These are phyloP conservation scores for Hartigia nigra DNA, from an alignment of 2,888 invertebrate genomes.

Conservation along the genomic window DNA sequence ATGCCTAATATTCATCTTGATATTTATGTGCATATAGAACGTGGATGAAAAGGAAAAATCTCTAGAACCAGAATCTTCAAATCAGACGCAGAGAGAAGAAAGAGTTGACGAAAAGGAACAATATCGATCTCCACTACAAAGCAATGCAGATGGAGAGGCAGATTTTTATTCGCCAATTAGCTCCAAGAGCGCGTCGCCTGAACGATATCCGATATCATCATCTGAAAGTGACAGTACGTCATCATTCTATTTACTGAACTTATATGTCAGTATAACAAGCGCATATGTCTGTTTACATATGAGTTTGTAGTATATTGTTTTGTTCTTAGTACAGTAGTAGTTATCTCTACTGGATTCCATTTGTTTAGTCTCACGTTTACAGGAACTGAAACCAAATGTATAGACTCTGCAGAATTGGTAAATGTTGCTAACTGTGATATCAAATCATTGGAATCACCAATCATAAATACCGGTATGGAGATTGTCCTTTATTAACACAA, in stretches of 20 bases:
- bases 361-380: neutral
- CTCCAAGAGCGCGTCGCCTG: slow-evolving; percentile 53
- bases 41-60: slow-evolving; percentile 19
- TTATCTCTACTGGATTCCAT: neutral
- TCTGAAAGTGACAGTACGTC: slow-evolving; percentile 44
- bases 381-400: neutral
- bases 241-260: neutral
- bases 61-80: slow-evolving; percentile 24
- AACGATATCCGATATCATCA: slow-evolving; percentile 31
- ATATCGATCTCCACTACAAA: slow-evolving; percentile 34
- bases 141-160: slow-evolving; percentile 39
- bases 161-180: slow-evolving; percentile 57
- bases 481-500: neutral
- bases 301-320: neutral
- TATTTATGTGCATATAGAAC: neutral
- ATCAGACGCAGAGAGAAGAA: slow-evolving; percentile 7
- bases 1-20: neutral
- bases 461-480: neutral
- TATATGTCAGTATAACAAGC: neutral
- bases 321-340: neutral
- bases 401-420: neutral
- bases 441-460: neutral
- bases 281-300: neutral
- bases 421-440: neutral
- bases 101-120: slow-evolving; percentile 13